Evolutionary conservation across 92 coral and sea anemone species (phyloP).

Genomic region (Porites divaricata): DNA sequence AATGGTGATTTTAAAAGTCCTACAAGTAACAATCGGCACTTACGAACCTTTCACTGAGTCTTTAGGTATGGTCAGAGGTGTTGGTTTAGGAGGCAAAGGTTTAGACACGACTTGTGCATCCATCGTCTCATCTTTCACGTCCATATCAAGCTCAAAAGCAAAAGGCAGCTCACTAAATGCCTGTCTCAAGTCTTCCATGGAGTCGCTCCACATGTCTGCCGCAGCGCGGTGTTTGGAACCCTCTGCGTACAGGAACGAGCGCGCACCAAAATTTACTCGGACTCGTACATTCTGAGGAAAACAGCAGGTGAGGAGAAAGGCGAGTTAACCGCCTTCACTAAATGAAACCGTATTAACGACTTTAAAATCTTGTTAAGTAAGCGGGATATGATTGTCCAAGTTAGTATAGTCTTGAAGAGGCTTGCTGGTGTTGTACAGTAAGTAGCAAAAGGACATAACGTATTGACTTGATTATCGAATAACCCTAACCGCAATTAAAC

Average conservation of each 20-base stretch:
- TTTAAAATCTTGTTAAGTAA: too few species aligned
- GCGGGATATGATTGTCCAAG: too few species aligned
- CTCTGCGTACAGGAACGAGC: conserved; percentile 81
- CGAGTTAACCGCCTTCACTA: not conserved
- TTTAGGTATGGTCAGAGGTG: conserved; percentile 29
- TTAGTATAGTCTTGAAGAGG: too few species aligned
- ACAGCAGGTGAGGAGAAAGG: not conserved
- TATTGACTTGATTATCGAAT: too few species aligned
- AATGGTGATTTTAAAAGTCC: too few species aligned
- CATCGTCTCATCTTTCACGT: conserved; percentile 39
- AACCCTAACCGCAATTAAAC: too few species aligned
- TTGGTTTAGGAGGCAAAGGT: conserved; percentile 30
- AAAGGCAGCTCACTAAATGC: conserved; percentile 82
- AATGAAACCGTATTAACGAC: too few species aligned
- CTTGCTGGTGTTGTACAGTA: too few species aligned
- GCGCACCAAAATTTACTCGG: conserved; percentile 90
- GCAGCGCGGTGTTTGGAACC: conserved; percentile 87
- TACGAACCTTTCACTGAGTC: conserved; percentile 26
- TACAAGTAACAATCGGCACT: not conserved
- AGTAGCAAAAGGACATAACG: too few species aligned
- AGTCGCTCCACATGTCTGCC: conserved; percentile 79
- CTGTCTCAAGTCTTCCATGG: conserved; percentile 80
- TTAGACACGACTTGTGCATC: conserved; percentile 31
- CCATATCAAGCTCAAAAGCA: conserved; percentile 50
- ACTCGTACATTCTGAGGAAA: conserved; percentile 76